These are phyloP conservation scores for Acyrthosiphon pisum DNA, from an alignment of 1,140 invertebrate species.

Conservation along the genomic window DNA sequence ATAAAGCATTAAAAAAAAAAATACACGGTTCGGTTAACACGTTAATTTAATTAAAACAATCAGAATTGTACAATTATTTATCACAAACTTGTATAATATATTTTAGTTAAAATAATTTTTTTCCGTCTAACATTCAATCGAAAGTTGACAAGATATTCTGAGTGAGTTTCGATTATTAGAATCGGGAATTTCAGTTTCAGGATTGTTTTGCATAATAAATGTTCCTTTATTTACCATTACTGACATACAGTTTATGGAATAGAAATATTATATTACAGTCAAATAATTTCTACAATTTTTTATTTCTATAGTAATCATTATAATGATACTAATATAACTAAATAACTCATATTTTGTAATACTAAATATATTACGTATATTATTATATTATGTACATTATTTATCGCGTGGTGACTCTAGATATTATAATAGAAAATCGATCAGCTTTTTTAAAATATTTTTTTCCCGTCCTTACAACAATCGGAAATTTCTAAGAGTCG, in stretches of 20 bases:
- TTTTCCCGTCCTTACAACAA: neutral
- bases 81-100: neutral
- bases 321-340: too few species aligned
- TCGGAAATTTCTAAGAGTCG: conserved; percentile 8
- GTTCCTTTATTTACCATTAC: too few species aligned
- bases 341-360: too few species aligned
- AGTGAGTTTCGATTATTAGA: neutral
- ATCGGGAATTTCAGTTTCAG: neutral
- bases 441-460: neutral
- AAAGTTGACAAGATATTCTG: neutral
- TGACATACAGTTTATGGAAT: too few species aligned
- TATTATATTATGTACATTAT: neutral
- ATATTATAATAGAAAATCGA: conserved; percentile 2
- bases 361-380: neutral
- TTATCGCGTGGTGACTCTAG: neutral
- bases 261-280: too few species aligned
- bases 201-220: too few species aligned
- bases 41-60: neutral
- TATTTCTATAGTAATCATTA: too few species aligned
- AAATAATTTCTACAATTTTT: neutral
- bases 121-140: neutral
- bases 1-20: neutral
- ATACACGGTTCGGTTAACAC: neutral
- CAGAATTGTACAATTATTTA: neutral
- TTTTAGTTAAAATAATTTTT: neutral